Percentiles rank a stretch among this genome's conserved stretches.
phyloP scores from a whole-genome alignment of 1,140 invertebrate species.

The Drosophila pallidifrons region DNA sequence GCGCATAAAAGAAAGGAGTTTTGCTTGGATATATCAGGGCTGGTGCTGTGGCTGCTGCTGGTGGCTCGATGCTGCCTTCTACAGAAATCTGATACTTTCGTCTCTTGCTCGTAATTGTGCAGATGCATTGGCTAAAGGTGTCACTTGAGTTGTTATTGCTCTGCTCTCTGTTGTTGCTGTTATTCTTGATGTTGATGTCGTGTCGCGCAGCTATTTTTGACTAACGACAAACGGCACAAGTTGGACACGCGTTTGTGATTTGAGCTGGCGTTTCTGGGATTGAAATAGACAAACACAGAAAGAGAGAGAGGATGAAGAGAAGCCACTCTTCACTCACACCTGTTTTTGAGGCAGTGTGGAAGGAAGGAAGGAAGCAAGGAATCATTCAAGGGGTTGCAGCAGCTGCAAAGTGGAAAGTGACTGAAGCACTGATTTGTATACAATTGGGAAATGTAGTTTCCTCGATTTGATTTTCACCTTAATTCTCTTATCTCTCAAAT shows the following conservation, averaged over 20 bases:
- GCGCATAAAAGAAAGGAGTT: constrained; percentile 83
- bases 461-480: no score
- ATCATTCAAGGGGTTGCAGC: background rate
- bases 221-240: constrained; percentile 72
- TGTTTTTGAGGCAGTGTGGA: constrained; percentile 3
- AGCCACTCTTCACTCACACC: background rate
- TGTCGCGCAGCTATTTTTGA: constrained; percentile 64
- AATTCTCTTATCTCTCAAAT: background rate
- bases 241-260: constrained; percentile 73
- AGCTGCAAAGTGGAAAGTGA: background rate
- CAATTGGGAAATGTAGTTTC: no score
- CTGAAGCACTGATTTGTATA: background rate
- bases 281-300: constrained; percentile 1
- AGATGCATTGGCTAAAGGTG: constrained; percentile 79
- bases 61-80: constrained; percentile 48
- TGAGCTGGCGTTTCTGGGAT: constrained; percentile 21
- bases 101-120: constrained; percentile 73
- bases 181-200: constrained; percentile 41
- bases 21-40: constrained; percentile 53
- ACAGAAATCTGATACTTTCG: constrained; percentile 75
- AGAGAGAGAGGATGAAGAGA: background rate
- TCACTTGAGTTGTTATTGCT: constrained; percentile 68
- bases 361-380: constrained; percentile 8
- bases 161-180: background rate
- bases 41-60: constrained; percentile 46